phyloP scores from a whole-genome alignment of 2,797 vertebrate genomes.

The Lutjanus argentimaculatus region DNA sequence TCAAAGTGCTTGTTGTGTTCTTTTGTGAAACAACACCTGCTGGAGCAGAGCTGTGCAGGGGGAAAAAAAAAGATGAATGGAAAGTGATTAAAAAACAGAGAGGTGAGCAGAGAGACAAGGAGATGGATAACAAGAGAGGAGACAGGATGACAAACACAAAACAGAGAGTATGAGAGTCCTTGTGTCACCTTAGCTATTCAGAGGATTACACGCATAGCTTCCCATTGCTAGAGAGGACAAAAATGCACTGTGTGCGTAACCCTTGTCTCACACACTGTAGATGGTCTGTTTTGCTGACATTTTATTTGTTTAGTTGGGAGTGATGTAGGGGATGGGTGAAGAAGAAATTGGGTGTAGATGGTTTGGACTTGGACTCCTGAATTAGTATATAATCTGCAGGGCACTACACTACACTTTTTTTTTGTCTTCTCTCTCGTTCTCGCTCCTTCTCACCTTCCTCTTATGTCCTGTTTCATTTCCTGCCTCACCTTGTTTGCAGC shows the following conservation, averaged over 20 bases:
- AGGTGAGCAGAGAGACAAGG: slow-evolving; percentile 13
- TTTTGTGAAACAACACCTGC: slow-evolving; percentile 16
- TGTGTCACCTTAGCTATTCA: slow-evolving; percentile 20
- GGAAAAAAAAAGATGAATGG: slow-evolving; percentile 11
- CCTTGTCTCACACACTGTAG: background rate
- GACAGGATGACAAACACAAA: slow-evolving; percentile 29
- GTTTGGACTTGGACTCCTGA: slow-evolving; percentile 1
- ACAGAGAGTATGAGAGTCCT: background rate
- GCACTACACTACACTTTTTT: background rate
- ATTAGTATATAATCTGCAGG: background rate
- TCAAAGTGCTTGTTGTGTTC: slow-evolving; percentile 22
- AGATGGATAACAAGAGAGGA: slow-evolving; percentile 33
- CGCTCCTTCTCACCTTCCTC: background rate
- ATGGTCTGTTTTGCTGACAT: background rate
- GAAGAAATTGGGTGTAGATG: background rate
- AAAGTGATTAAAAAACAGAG: slow-evolving; percentile 19
- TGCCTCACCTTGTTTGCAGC: background rate
- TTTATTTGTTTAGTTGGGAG: slow-evolving; percentile 10
- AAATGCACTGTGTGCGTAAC: background rate
- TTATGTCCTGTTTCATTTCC: background rate
- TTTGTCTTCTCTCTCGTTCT: background rate
- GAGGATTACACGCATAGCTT: background rate
- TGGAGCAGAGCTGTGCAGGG: background rate
- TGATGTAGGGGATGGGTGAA: background rate
- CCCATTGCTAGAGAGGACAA: background rate